phyloP scores from a whole-genome alignment of 2,888 invertebrate species.

The Harmothoe impar region DNA sequence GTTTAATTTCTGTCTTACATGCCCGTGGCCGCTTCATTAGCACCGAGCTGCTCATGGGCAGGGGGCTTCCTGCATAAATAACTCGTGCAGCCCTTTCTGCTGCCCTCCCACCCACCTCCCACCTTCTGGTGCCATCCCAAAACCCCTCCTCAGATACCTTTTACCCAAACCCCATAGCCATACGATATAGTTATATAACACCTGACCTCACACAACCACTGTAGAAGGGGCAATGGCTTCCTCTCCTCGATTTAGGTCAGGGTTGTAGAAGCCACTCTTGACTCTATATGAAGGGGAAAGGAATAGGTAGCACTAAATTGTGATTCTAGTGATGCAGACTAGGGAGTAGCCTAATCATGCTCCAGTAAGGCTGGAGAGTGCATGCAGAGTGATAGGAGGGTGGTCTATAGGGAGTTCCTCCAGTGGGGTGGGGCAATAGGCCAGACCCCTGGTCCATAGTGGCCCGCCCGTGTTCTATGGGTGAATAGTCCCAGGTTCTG shows the following conservation, averaged over 20 bases:
- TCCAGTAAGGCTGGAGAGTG: not conserved
- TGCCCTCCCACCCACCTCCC: not conserved
- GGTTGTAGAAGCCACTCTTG: no score
- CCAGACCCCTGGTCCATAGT: constrained; percentile 3
- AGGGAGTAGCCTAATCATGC: no score
- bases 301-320: no score
- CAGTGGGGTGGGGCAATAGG: not conserved
- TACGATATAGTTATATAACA: not conserved
- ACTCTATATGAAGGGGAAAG: no score
- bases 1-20: constrained; percentile 56
- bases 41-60: not conserved
- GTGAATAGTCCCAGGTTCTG: constrained; percentile 4
- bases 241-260: no score
- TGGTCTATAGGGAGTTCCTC: not conserved
- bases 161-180: not conserved
- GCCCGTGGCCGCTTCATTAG: constrained; percentile 29
- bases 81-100: not conserved
- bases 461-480: constrained; percentile 20
- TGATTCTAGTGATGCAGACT: no score
- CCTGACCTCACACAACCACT: not conserved
- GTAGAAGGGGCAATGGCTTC: no score
- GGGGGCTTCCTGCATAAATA: constrained; percentile 31
- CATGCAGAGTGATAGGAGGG: constrained; percentile 31
- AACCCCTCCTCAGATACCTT: not conserved
- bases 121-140: not conserved